Base-by-base conservation (phyloP, 2,113 vertebrate genomes). In the Gymnorhina tibicen region DNA sequence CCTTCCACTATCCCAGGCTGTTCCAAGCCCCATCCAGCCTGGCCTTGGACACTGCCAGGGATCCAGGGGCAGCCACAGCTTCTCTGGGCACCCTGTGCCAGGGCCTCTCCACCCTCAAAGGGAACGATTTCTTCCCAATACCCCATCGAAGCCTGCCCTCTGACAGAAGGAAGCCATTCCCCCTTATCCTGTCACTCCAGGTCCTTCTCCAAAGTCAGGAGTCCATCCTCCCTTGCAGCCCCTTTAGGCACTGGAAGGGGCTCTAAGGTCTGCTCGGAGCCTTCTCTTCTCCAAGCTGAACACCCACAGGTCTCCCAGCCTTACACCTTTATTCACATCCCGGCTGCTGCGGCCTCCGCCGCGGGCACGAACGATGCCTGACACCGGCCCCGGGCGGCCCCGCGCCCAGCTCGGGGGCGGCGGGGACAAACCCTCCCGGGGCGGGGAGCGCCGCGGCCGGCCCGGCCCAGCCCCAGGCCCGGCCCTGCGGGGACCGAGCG, bases 1-100 rank as follows among this genome's bases (percentile, higher is more conserved):
- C 8, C 3, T 74, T 2, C 19, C 52, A 46, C 16, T 16, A 0
- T 1, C 18, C 37, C 37, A 14, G 60, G 28, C 0, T 24, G 33
- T 16, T 82, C 33, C 52, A 24, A 67, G 33, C 9, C 7, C 28
- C 1, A 0, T 42, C 27, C 50, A 64, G 0, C 26, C 21, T 13
- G n/a, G 70, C 26, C 15, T 37, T 6, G 41, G 22, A 1, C 70
- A 90, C 30, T 23, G 0, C 41, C 63, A 90, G 41, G 47, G 55
- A 76, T 52, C 39, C 58, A 73, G 69, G 33, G 39, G 16, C 60
- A 81, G 52, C 33, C 69, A 5, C 52, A 67, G 69, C 46, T 82
- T 0, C 53, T 67, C 46, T 82, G 46, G 53, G 13, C 16, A 81
- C 1, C 44, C 33, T 46, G 69, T 10, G 33, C 27, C 37, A 67